Conservation (phyloP, 2,113 vertebrate species). For the Anhinga rufa region DNA sequence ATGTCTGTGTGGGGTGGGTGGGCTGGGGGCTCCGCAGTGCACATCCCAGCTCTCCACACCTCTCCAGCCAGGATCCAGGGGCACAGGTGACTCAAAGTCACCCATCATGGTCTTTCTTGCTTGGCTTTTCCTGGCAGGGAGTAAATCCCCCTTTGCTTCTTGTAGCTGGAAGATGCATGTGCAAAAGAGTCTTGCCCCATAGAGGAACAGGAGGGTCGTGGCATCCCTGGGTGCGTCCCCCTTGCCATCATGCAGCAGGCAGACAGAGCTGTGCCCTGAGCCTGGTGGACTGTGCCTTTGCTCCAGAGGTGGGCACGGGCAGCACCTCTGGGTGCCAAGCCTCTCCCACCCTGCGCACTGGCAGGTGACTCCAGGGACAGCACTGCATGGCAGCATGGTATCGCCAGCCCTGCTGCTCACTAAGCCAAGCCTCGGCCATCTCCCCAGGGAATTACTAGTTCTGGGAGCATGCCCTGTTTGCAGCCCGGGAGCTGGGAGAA, state of each 20-base stretch:
- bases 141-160: neutral
- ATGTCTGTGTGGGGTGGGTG: neutral
- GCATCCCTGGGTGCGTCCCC: neutral
- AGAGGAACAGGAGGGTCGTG: rapidly evolving
- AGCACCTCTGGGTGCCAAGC: neutral
- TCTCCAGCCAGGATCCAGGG: neutral
- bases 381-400: neutral
- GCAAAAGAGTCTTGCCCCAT: neutral
- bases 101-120: neutral
- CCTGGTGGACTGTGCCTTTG: neutral
- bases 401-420: rapidly evolving
- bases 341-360: rapidly evolving
- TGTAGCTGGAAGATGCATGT: rapidly evolving
- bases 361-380: neutral
- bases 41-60: neutral
- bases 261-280: neutral
- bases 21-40: neutral
- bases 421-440: rapidly evolving
- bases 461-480: neutral
- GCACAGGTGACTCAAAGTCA: neutral
- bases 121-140: neutral
- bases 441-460: neutral
- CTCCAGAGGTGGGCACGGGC: neutral
- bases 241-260: rapidly evolving
- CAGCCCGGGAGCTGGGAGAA: neutral